A percentile compares a stretch with the other conserved stretches of the same genome.
Evolutionary conservation across 1,140 invertebrate species (phyloP).

Genomic region (Pogonomyrmex barbatus): DNA sequence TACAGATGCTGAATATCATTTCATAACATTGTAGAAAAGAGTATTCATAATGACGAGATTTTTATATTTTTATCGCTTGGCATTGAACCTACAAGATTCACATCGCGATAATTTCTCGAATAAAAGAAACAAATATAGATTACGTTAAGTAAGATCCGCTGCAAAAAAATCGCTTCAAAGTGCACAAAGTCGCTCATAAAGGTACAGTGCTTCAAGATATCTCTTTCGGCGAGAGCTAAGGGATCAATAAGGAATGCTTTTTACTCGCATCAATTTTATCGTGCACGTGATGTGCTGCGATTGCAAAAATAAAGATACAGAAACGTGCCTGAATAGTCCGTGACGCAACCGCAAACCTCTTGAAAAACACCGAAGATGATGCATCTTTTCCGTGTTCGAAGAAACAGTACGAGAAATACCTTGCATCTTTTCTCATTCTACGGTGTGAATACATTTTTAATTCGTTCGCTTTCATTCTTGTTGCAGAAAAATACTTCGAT

Average conservation of each 20-base stretch:
- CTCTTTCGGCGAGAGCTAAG: conserved; percentile 15
- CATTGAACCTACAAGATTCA: neutral
- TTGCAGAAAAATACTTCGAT: neutral
- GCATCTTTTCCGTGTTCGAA: neutral
- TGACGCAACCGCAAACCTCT: conserved; percentile 14
- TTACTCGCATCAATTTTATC: neutral
- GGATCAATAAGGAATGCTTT: neutral
- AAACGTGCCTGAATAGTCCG: neutral
- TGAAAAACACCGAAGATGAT: conserved; percentile 17
- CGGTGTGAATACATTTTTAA: neutral
- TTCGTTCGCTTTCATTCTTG: neutral
- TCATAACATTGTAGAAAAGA: neutral
- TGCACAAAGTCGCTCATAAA: neutral
- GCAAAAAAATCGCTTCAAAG: neutral
- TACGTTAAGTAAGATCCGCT: neutral
- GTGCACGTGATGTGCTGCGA: neutral
- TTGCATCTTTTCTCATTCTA: neutral
- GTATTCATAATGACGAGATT: neutral
- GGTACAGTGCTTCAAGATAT: neutral
- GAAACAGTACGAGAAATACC: neutral
- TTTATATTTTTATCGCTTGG: neutral
- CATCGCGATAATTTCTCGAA: neutral
- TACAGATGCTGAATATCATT: neutral
- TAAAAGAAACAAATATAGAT: conserved; percentile 1
- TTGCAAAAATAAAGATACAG: conserved; percentile 30